phyloP scores from a whole-genome alignment of 2,113 vertebrate species.

The Alaudala cheleensis region DNA sequence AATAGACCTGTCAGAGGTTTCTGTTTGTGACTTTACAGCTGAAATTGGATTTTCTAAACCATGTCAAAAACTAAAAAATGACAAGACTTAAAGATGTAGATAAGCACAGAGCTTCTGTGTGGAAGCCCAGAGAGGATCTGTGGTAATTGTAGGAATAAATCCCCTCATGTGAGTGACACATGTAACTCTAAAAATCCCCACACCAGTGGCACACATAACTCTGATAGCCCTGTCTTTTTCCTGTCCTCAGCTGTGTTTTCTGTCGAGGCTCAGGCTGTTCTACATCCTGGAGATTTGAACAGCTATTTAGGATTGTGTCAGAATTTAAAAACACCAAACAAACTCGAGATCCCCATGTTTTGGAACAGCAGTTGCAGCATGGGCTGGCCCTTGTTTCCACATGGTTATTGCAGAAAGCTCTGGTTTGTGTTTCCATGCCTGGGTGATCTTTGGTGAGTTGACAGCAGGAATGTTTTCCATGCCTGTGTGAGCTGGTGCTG shows the following conservation, averaged over 20 bases:
- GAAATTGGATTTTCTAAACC: not conserved
- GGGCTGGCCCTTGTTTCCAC: not conserved
- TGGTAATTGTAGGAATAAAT: not conserved
- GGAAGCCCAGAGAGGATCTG: not conserved
- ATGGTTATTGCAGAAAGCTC: not conserved
- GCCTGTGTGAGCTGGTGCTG: not conserved
- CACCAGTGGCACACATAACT: not conserved
- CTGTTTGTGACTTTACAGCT: not conserved
- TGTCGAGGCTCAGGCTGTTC: not conserved
- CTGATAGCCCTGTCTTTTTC: not conserved
- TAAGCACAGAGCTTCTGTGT: not conserved
- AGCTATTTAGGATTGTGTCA: not conserved
- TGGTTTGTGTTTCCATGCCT: not conserved
- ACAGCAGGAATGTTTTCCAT: not conserved
- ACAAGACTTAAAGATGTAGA: not conserved
- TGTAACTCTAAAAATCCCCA: not conserved
- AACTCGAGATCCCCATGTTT: not conserved
- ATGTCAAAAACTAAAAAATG: not conserved
- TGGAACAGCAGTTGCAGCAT: not conserved
- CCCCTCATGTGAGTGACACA: not conserved
- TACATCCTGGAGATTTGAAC: not conserved
- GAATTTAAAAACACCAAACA: not conserved
- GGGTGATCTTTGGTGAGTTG: not conserved
- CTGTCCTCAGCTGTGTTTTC: not conserved
- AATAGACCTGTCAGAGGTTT: not conserved